A percentile compares a stretch with the other conserved stretches of the same genome.
phyloP scores from a whole-genome alignment of 1,140 invertebrate species.

The Formica exsecta region DNA sequence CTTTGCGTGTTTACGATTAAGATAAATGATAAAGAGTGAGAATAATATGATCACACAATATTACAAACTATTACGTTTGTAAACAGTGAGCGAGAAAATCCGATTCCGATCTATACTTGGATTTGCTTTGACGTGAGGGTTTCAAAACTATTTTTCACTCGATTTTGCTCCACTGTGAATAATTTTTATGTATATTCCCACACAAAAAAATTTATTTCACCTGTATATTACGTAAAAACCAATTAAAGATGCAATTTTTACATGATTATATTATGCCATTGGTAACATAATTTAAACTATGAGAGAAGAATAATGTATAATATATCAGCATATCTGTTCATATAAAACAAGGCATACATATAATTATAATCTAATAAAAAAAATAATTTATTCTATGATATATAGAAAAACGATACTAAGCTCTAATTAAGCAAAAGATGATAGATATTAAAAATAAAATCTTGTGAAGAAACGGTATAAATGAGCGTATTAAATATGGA shows the following conservation, averaged over 20 bases:
- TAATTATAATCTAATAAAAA: constrained; percentile 40
- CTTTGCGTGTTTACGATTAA: constrained; percentile 38
- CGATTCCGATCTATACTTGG: not conserved
- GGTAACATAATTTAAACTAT: constrained; percentile 42
- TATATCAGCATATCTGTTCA: constrained; percentile 51
- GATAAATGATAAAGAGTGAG: constrained; percentile 34
- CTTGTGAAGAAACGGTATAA: constrained; percentile 65
- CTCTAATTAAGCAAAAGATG: constrained; percentile 71
- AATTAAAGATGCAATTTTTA: constrained; percentile 38
- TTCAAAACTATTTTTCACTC: not conserved
- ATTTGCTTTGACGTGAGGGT: not conserved
- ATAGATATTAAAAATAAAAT: constrained; percentile 68
- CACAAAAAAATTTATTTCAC: not conserved
- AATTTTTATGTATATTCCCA: not conserved
- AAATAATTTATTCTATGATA: constrained; percentile 67
- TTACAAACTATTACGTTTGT: constrained; percentile 15
- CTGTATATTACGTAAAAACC: not conserved
- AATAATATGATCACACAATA: constrained; percentile 23
- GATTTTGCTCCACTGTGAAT: not conserved
- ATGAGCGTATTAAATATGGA: constrained; percentile 70
- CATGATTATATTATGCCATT: constrained; percentile 38
- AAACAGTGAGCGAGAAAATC: not conserved
- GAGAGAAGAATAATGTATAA: constrained; percentile 30
- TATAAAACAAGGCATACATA: constrained; percentile 56
- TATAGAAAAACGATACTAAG: constrained; percentile 71